Conservation (phyloP, 2,797 vertebrate genomes). For the Sciaenops ocellatus region DNA sequence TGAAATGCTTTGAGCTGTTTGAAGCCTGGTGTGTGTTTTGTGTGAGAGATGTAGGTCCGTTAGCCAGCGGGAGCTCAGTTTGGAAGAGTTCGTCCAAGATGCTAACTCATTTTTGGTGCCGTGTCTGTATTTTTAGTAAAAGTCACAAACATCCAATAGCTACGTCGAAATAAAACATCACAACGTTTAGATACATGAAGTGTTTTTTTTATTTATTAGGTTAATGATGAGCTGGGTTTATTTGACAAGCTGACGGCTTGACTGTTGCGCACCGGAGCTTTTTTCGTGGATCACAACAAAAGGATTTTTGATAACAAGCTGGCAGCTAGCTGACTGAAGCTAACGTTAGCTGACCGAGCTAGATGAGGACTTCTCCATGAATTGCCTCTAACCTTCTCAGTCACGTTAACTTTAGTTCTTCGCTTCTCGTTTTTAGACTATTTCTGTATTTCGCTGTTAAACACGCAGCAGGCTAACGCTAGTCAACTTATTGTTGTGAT, state of each 20-base stretch:
- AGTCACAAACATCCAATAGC: conserved; percentile 2
- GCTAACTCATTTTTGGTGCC: conserved; percentile 72
- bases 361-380: not conserved
- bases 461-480: conserved; percentile 16
- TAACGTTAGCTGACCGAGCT: conserved; percentile 66
- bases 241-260: conserved; percentile 40
- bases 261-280: conserved; percentile 75
- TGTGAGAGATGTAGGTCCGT: conserved; percentile 62
- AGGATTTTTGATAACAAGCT: conserved; percentile 84
- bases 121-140: conserved; percentile 35
- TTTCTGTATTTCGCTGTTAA: conserved; percentile 13
- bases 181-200: not conserved
- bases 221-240: not conserved
- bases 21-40: conserved; percentile 77
- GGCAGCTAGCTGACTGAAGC: conserved; percentile 69
- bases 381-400: not conserved
- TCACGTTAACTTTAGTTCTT: not conserved
- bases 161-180: not conserved
- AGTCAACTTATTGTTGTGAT: conserved; percentile 66
- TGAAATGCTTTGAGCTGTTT: conserved; percentile 49
- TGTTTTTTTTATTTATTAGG: not conserved
- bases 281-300: conserved; percentile 83
- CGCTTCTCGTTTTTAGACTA: not conserved
- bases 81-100: conserved; percentile 72
- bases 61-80: conserved; percentile 73